Evolutionary conservation across 1,140 invertebrate species (phyloP).

Genomic region (Halyomorpha halys): DNA sequence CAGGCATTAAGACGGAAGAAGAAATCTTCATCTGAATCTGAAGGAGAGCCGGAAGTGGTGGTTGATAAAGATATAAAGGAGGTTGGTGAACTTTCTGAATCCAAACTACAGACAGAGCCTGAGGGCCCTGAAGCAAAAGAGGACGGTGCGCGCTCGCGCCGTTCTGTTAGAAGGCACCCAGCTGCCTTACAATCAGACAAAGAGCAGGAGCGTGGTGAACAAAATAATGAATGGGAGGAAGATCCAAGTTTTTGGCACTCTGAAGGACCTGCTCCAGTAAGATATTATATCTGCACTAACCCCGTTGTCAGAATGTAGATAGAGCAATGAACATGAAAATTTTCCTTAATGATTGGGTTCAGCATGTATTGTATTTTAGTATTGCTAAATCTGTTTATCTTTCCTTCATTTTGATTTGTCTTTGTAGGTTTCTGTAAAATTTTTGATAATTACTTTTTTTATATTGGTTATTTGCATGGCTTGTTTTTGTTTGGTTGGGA

Average conservation of each 20-base stretch:
- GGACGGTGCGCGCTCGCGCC: background rate
- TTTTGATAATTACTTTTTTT: too few species aligned
- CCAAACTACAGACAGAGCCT: background rate
- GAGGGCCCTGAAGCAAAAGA: slow-evolving; percentile 1
- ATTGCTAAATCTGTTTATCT: too few species aligned
- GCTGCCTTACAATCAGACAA: background rate
- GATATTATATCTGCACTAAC: background rate
- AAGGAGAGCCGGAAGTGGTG: slow-evolving; percentile 2
- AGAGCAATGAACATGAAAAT: slow-evolving; percentile 13
- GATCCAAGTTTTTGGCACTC: slow-evolving; percentile 23
- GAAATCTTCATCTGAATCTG: slow-evolving; percentile 22
- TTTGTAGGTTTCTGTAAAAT: too few species aligned
- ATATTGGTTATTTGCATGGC: too few species aligned
- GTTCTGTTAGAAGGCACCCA: background rate
- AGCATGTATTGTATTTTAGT: too few species aligned
- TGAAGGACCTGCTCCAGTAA: slow-evolving; percentile 14
- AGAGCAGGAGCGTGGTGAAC: background rate
- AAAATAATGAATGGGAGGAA: slow-evolving; percentile 23
- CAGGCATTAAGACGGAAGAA: slow-evolving; percentile 16
- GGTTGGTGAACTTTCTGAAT: slow-evolving; percentile 9
- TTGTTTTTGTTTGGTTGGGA: too few species aligned
- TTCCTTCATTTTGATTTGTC: background rate
- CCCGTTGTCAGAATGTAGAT: slow-evolving; percentile 1
- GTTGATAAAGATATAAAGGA: background rate
- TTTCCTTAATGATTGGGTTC: too few species aligned